These are phyloP conservation scores for Megalonaias nervosa DNA, from an alignment of 1,140 invertebrate species.

Conservation along the genomic window DNA sequence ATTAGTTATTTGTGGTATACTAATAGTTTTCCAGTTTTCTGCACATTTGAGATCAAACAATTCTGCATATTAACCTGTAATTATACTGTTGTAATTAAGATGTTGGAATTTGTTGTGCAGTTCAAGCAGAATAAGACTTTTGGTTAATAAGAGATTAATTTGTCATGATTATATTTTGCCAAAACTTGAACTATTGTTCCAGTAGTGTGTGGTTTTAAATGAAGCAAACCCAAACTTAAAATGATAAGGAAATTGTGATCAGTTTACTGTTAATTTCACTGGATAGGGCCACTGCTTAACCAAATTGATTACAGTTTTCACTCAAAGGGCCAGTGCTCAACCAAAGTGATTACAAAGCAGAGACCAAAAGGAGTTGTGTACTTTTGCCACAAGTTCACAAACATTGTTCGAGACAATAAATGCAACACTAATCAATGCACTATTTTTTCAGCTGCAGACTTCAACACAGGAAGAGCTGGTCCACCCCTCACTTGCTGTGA, in stretches of 20 bases:
- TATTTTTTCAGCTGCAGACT: constrained; percentile 74
- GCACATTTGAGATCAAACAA: no score
- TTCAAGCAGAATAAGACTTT: no score
- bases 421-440: neutral
- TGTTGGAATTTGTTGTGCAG: no score
- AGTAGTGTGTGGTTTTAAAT: no score
- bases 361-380: neutral
- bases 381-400: neutral
- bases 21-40: no score
- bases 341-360: neutral
- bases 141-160: no score
- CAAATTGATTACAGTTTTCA: neutral
- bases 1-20: no score
- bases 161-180: no score
- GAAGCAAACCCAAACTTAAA: no score
- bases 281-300: neutral
- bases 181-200: no score
- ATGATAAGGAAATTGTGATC: neutral
- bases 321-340: neutral
- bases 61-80: no score
- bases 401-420: neutral
- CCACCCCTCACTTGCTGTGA: constrained; percentile 89
- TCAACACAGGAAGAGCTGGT: constrained; percentile 88
- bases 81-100: no score
- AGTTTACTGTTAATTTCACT: neutral